Base-by-base conservation (phyloP, 2,797 vertebrate species). In the Danio kyathit region DNA sequence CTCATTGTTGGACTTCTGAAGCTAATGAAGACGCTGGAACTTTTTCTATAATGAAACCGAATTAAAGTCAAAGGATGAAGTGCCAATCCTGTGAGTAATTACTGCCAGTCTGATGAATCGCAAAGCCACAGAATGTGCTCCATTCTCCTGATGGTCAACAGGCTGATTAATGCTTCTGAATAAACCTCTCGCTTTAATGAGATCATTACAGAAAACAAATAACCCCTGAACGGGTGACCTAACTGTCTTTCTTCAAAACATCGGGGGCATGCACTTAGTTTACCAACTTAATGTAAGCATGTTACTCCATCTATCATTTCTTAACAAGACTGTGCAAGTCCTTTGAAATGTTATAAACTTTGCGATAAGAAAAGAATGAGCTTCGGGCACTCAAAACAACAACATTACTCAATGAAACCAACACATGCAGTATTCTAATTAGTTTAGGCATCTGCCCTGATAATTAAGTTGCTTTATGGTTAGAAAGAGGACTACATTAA, bases 31-130 rank as follows among this genome's bases (percentile, higher is more conserved):
- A 61, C 71, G 43, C 65, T 74, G 48, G 51, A 86, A 81, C 29
- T 56, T 67, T 56, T 81, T 71, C 63, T 82, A 81, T 75, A 54
- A 84, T 88, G 84, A 87, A 86, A 87, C 75, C 73, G 82, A 82
- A 86, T 69, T 79, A 70, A 88, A 83, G 81, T 75, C 80, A 76
- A 73, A 67, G 82, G 84, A 87, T 84, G 67, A 85, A 89, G 84
- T 81, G 88, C 76, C 76, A 65, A 83, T 87, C 82, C 84, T 79
- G 84, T 87, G 87, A 89, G 87, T 84, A 87, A 90, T 89, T 87
- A 86, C 75, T 44, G 76, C 59, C 54, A 79, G 77, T 85, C 76
- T 83, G 63, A 81, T 79, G 71, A 89, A 87, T 81, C 81, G 79
- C 82, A 56, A 80, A 84, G 80, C 85, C 66, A 46, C 44, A 69